These are phyloP conservation scores for Mionectes macconnelli DNA, from an alignment of 2,113 vertebrate species.

Conservation along the genomic window DNA sequence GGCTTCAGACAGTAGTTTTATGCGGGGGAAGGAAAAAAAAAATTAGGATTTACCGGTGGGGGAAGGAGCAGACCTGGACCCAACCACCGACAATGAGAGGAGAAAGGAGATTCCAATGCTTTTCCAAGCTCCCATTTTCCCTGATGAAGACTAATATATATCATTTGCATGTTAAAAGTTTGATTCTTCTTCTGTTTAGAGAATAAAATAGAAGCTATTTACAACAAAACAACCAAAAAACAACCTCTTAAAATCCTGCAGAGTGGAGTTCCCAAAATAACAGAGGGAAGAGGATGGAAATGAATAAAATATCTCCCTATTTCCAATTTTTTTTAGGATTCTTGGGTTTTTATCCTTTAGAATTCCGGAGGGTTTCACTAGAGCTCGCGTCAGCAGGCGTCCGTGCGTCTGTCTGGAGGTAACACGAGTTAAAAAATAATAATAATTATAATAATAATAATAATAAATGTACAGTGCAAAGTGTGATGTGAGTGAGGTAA, in stretches of 20 bases:
- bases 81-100: neutral
- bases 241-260: constrained; percentile 17
- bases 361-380: constrained; percentile 36
- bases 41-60: neutral
- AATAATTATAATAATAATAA: constrained; percentile 16
- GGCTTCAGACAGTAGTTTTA: neutral
- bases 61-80: neutral
- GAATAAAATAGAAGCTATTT: constrained; percentile 63
- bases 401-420: constrained; percentile 52
- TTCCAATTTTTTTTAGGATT: neutral
- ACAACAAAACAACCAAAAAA: constrained; percentile 43
- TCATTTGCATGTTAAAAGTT: constrained; percentile 40
- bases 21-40: neutral
- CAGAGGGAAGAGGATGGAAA: neutral
- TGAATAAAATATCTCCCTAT: constrained; percentile 21
- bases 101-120: neutral
- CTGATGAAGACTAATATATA: constrained; percentile 39
- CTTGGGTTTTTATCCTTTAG: neutral
- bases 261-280: constrained; percentile 6
- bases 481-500: constrained; percentile 73
- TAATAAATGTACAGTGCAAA: constrained; percentile 67
- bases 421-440: constrained; percentile 45
- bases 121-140: constrained; percentile 21
- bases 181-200: neutral
- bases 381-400: neutral